Evolutionary conservation across 2,113 vertebrate genomes (phyloP), one percentile per base, ranked within the genome.

Genomic region (Prionailurus bengalensis): DNA sequence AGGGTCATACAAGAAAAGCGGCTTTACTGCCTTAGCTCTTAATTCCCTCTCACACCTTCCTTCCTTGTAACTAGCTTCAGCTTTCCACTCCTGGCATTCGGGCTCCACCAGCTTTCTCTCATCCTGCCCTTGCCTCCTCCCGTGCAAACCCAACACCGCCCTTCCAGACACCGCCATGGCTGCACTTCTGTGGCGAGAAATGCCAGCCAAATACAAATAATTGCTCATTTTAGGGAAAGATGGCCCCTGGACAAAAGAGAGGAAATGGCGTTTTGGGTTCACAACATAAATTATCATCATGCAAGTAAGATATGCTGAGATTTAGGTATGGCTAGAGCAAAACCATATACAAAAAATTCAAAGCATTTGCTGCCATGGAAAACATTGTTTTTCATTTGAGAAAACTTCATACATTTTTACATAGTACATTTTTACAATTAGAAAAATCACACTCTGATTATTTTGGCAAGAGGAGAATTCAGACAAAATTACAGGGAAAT

Each of bases 1-100:
- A 97, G 83, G 97, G 97, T 98, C 96, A 97, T 91, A 97, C 93
- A 87, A 36, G 88, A 92, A 97, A 91, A 98, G n/a, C 63, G 31
- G 94, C 94, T 98, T 97, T 61, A 95, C 83, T 93, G 93, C 89
- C 27, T 25, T 0, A 33, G 76, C 78, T 96, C 91, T 96, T 98
- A 88, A 91, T 89, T 97, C 97, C 81, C 87, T 97, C 88, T 70
- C 79, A 33, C 7, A 9, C 94, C 94, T 87, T 80, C 82, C 90
- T 91, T 97, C 95, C 89, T 94, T 89, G 97, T 83, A 90, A 96
- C 65, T 86, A 42, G 66, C 88, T 89, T 93, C 96, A 89, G 87
- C 95, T 98, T 94, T 97, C 90, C 91, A 61, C 91, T 95, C 93
- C 93, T 45, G 70, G 53, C 63, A 70, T 23, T 70, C 14, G 55